phyloP scores from a whole-genome alignment of 1,140 invertebrate species.

The Leptopilina boulardi region DNA sequence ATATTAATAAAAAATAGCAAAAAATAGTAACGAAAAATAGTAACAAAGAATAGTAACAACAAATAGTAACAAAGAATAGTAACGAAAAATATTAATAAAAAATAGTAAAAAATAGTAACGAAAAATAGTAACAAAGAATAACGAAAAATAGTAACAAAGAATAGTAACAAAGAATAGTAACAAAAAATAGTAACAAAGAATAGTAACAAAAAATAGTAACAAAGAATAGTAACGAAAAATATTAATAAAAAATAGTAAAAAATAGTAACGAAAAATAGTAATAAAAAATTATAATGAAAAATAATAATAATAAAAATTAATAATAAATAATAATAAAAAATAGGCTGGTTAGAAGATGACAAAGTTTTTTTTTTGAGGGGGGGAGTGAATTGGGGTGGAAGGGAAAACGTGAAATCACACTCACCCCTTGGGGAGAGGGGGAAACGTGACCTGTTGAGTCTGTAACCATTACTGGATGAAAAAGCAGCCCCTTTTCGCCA shows the following conservation, averaged over 20 bases:
- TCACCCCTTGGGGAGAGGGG: constrained; percentile 36
- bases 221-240: not conserved
- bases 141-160: not conserved
- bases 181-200: no score
- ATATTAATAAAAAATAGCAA: not conserved
- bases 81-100: not conserved
- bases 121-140: not conserved
- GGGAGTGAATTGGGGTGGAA: not conserved
- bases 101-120: not conserved
- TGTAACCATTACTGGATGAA: constrained; percentile 48
- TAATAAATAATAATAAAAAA: not conserved
- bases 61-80: not conserved
- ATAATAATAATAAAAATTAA: not conserved
- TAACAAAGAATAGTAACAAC: no score
- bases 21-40: no score
- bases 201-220: no score
- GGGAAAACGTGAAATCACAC: constrained; percentile 32
- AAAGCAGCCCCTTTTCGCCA: constrained; percentile 44
- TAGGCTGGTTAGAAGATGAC: constrained; percentile 2
- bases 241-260: not conserved
- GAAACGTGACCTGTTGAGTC: constrained; percentile 55
- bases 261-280: no score
- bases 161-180: no score
- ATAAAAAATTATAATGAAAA: no score
- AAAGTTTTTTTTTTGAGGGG: constrained; percentile 3